Base-by-base conservation (phyloP, 2,797 vertebrate genomes). In the Yasuhikotakia modesta region DNA sequence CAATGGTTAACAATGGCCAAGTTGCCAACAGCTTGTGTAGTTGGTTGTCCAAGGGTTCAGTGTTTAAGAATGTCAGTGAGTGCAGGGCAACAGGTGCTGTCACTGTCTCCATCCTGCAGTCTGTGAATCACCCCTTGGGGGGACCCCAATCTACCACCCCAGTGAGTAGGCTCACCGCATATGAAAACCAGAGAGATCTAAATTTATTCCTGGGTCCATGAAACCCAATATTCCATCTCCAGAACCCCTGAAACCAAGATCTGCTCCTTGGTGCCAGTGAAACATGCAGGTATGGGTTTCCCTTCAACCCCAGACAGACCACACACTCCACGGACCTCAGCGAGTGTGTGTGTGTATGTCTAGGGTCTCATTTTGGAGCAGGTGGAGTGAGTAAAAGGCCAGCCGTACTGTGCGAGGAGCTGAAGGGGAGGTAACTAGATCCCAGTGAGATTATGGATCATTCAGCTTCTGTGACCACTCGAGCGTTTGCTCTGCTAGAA, bases 201-300 rank as follows among this genome's bases (percentile, higher is more conserved):
- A 89, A 87, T 90, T 85, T 90, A 89, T 81, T 75, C 81, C 72
- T 65, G n/a, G n/a, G n/a, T 61, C 83, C 74, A 78, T 85, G 89
- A 89, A 89, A 90, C 80, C 77, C 48, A 74, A 87, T 70, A 60
- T 73, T 52, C 30, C 63, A 68, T 78, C 73, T 69, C 55, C 70
- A 66, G 70, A 66, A 73, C 78, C 75, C 79, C 73, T 6, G 53
- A 71, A 65, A 79, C 64, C 27, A 2, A 63, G 30, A 60, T 73
- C 84, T 80, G 83, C 61, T 16, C 73, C 68, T 79, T 79, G 85
- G 85, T 81, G 86, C 86, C 84, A 82, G 76, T 83, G 55, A 79
- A 85, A 84, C 83, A 85, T 46, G 70, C 50, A 85, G 87, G 84
- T 86, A 83, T 87, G 75, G 85, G 75, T 85, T 89, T 85, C 87